Evolutionary conservation across 2,797 vertebrate genomes (phyloP), one percentile per base, ranked within the genome.

Genomic region (Neomorphus geoffroyi): DNA sequence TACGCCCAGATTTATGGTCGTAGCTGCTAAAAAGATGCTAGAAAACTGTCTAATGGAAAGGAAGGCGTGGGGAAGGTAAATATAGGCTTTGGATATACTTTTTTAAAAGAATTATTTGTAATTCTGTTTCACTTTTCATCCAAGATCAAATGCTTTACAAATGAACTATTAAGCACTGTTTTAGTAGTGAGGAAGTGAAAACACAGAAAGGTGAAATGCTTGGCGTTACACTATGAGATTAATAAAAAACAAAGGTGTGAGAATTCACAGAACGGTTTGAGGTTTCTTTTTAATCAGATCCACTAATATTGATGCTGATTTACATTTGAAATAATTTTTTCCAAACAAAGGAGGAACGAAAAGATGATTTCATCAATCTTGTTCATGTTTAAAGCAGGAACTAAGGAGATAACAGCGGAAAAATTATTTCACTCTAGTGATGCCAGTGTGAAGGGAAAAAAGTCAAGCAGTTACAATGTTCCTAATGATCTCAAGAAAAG

Each of bases 261-360:
- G 64, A 86, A 18, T 56, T 57, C 77, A 30, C 9, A 18, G 21
- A 56, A 48, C 57, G 28, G 6, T 61, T 84, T 90, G 7, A 3
- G 1, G 0, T 10, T 16, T 60, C 54, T 58, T 57, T 1, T 23
- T 51, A 33, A 33, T 85, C 33, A 45, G 22, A n/a, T 80, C 41
- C 23, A 11, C 16, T 86, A 69, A 54, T 77, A 50, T 56, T 2
- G 8, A 60, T 70, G 41, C 17, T 67, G 32, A 78, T 94, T 90
- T 92, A 60, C 17, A 35, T 73, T 82, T 82, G 16, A 82, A 96
- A 58, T 65, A 79, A 69, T 87, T 94, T 72, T 90, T 89, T 88
- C 22, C 27, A 77, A 77, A 24, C 27, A 79, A 84, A 92, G 27
- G 57, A 73, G 8, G 15, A 83, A 39, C 75, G 43, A 75, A 35